phyloP scores from a whole-genome alignment of 2,797 vertebrate species.

The Orestias chungarensis region DNA sequence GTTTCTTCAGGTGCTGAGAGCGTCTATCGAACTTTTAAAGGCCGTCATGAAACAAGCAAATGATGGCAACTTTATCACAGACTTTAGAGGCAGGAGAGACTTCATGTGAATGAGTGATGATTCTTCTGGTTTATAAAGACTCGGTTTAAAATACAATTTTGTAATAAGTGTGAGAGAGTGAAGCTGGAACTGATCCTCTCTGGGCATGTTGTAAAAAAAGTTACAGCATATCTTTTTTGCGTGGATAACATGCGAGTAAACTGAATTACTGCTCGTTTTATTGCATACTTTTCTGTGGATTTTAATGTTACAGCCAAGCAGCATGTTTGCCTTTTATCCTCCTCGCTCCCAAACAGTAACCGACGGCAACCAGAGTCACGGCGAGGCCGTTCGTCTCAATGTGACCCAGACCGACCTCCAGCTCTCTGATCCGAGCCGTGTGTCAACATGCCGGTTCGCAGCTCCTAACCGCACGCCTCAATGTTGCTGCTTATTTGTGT shows the following conservation, averaged over 20 bases:
- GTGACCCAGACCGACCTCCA: conserved; percentile 4
- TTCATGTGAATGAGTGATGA: background rate
- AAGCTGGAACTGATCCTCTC: background rate
- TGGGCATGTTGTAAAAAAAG: background rate
- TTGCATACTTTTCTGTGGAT: background rate
- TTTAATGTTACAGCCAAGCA: conserved; percentile 5
- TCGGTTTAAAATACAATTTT: background rate
- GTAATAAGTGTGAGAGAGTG: background rate
- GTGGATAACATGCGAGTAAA: background rate
- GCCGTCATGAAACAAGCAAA: background rate
- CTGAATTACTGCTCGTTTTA: conserved; percentile 14
- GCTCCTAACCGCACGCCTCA: conserved; percentile 26
- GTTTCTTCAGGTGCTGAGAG: background rate
- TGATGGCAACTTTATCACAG: conserved; percentile 1
- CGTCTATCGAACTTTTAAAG: background rate
- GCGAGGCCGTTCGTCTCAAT: background rate
- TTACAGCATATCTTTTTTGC: background rate
- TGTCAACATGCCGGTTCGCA: conserved; percentile 30
- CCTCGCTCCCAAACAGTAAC: background rate
- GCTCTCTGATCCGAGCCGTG: conserved; percentile 28
- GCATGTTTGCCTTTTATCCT: conserved; percentile 30
- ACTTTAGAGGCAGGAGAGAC: conserved; percentile 3
- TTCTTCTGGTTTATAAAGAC: background rate
- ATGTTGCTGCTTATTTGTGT: conserved; percentile 39
- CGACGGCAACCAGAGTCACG: background rate